These are phyloP conservation scores for Proctacanthus coquilletti DNA, from an alignment of 1,140 invertebrate species.

Conservation along the genomic window DNA sequence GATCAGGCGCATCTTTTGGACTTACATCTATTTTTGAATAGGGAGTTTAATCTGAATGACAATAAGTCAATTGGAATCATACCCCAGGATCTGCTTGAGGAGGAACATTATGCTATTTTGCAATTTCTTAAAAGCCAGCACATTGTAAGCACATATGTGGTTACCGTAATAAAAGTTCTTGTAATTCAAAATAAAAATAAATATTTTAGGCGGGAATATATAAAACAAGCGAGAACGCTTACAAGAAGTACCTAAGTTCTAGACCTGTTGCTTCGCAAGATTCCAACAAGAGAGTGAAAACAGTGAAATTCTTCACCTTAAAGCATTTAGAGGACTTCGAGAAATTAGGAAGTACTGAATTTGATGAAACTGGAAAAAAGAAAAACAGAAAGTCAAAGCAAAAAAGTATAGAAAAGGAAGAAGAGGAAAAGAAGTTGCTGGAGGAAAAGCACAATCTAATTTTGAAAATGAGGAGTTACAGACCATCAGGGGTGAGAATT, in stretches of 20 bases:
- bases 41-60: slow-evolving; percentile 45
- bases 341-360: slow-evolving; percentile 9
- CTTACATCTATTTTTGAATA: slow-evolving; percentile 84
- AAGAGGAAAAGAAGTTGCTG: slow-evolving; percentile 20
- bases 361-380: slow-evolving; percentile 16
- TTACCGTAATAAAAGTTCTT: not conserved
- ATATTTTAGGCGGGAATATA: slow-evolving; percentile 46
- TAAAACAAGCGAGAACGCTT: slow-evolving; percentile 72
- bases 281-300: slow-evolving; percentile 68
- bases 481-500: slow-evolving; percentile 60
- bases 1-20: slow-evolving; percentile 88
- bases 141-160: slow-evolving; percentile 40
- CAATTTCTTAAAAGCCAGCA: slow-evolving; percentile 59
- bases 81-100: slow-evolving; percentile 68
- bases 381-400: slow-evolving; percentile 8
- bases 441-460: slow-evolving; percentile 40
- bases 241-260: slow-evolving; percentile 77
- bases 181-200: not conserved
- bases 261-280: slow-evolving; percentile 74
- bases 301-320: slow-evolving; percentile 26
- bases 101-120: slow-evolving; percentile 64
- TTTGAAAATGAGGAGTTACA: slow-evolving; percentile 65
- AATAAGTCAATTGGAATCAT: slow-evolving; percentile 43
- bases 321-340: slow-evolving; percentile 29
- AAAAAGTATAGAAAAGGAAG: slow-evolving; percentile 9